Conservation (phyloP, 2,113 vertebrate genomes). For the Dicrurus megarhynchus region DNA sequence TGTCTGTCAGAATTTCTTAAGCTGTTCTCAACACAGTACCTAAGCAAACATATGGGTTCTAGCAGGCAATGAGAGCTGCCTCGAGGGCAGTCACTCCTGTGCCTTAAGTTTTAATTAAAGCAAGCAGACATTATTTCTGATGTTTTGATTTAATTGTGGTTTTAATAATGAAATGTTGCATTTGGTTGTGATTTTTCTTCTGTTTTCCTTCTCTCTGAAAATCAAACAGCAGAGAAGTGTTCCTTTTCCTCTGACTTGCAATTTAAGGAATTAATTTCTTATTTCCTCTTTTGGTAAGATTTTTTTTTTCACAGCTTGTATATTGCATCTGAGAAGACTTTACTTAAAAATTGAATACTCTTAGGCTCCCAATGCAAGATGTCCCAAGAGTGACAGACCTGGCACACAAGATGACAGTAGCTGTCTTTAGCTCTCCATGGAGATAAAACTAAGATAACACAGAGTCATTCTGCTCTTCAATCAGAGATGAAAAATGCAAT, state of each 20-base stretch:
- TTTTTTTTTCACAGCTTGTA: neutral
- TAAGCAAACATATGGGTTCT: neutral
- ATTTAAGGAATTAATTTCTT: neutral
- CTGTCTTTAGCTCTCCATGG: conserved; percentile 17
- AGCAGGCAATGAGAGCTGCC: neutral
- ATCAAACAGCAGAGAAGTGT: neutral
- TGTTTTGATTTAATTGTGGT: neutral
- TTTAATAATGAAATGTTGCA: neutral
- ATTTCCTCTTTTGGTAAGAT: neutral
- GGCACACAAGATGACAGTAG: neutral
- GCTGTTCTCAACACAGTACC: neutral
- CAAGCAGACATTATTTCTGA: neutral
- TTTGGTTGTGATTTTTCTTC: neutral
- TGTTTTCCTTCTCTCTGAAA: neutral
- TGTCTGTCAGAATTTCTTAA: neutral
- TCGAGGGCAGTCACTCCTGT: neutral
- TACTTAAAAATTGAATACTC: neutral
- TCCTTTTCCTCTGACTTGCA: neutral
- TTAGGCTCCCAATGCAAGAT: neutral
- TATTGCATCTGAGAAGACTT: neutral
- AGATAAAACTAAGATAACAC: conserved; percentile 2
- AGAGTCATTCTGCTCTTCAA: conserved; percentile 13
- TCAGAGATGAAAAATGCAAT: neutral
- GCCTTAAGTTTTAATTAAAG: neutral
- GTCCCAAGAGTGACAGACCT: neutral